phyloP scores from a whole-genome alignment of 2,888 invertebrate genomes.

The Aplocera efformata region DNA sequence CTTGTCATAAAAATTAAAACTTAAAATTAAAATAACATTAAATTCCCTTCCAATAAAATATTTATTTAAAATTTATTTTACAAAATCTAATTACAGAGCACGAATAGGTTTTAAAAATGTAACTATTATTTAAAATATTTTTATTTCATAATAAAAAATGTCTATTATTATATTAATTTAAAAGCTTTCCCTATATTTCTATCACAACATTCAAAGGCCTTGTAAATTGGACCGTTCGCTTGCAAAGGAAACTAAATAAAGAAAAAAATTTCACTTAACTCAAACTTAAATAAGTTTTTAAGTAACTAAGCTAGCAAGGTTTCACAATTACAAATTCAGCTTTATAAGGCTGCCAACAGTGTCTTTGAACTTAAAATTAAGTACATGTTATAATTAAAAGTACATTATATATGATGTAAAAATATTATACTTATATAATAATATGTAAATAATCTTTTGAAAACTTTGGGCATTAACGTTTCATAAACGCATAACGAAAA shows the following conservation, averaged over 20 bases:
- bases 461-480: too few relatives aligned
- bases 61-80: constrained; percentile 13
- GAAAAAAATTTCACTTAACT: not conserved
- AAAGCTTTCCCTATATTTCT: constrained; percentile 57
- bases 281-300: not conserved
- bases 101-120: constrained; percentile 20
- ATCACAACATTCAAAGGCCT: constrained; percentile 79
- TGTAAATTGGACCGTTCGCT: constrained; percentile 74
- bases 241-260: constrained; percentile 51
- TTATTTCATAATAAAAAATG: constrained; percentile 18
- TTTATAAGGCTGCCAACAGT: not conserved
- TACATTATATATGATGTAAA: too few relatives aligned
- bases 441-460: too few relatives aligned
- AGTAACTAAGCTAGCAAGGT: not conserved
- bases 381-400: too few relatives aligned
- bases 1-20: too few relatives aligned
- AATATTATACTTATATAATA: too few relatives aligned
- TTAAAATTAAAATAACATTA: constrained; percentile 1
- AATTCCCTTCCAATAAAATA: constrained; percentile 1
- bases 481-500: too few relatives aligned
- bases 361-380: too few relatives aligned
- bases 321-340: constrained; percentile 2
- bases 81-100: constrained; percentile 25
- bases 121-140: constrained; percentile 28
- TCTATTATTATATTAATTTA: constrained; percentile 28